A percentile compares a stretch with the other conserved stretches of the same genome.
These are phyloP conservation scores for Rhipidura dahli DNA, from an alignment of 2,113 vertebrate genomes.

Conservation along the genomic window DNA sequence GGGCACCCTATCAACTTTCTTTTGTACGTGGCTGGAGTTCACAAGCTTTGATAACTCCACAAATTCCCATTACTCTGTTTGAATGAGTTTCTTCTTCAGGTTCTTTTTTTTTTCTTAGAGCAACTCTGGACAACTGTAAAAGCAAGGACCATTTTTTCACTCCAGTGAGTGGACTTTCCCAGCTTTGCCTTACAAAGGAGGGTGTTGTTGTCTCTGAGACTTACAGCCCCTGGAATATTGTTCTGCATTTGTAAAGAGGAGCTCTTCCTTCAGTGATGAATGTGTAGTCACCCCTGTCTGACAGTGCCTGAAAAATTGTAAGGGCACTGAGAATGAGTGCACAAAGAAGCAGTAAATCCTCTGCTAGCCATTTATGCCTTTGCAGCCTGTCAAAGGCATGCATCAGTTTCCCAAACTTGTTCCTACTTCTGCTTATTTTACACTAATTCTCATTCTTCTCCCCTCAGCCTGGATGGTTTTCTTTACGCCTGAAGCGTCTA, in stretches of 20 bases:
- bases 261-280: not conserved
- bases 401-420: not conserved
- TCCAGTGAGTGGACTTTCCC: not conserved
- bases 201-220: not conserved
- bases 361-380: not conserved
- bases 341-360: not conserved
- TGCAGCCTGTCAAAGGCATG: not conserved
- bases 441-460: constrained; percentile 22
- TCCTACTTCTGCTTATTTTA: not conserved
- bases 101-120: not conserved
- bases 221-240: not conserved
- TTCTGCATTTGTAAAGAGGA: not conserved
- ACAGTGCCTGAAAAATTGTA: not conserved
- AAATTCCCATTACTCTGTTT: not conserved
- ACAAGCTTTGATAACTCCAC: not conserved
- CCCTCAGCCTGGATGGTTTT: not conserved
- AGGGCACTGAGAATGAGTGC: not conserved
- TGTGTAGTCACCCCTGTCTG: not conserved
- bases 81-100: not conserved
- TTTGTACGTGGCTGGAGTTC: not conserved
- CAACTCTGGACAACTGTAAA: not conserved
- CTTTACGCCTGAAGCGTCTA: not conserved
- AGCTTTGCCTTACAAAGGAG: not conserved
- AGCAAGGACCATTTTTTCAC: not conserved
- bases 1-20: not conserved